phyloP scores from a whole-genome alignment of 2,888 invertebrate genomes.

The Rugalucina vietnamica region DNA sequence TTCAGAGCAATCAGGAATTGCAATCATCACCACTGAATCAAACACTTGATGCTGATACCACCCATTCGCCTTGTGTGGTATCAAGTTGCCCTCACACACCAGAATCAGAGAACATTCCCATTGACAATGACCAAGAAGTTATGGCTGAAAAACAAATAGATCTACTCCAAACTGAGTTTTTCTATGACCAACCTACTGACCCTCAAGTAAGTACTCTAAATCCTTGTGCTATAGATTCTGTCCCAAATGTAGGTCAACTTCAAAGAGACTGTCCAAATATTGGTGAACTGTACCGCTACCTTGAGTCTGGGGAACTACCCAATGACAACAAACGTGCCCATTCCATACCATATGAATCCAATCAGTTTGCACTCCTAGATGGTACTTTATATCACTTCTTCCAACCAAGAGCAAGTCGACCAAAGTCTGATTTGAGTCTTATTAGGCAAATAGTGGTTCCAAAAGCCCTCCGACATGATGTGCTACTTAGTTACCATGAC shows the following conservation, averaged over 20 bases:
- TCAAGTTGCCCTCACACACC: too few species aligned
- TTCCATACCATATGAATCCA: slow-evolving; percentile 9
- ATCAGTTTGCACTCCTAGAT: slow-evolving; percentile 1
- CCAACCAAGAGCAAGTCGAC: slow-evolving; percentile 9
- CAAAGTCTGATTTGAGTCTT: neutral
- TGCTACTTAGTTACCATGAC: slow-evolving; percentile 34
- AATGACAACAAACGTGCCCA: neutral
- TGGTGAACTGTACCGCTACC: slow-evolving; percentile 3
- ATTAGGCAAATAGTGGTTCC: slow-evolving; percentile 36
- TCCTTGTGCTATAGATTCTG: neutral
- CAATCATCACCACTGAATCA: too few species aligned
- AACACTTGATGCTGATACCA: too few species aligned
- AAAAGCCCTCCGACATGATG: slow-evolving; percentile 3
- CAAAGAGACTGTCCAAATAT: slow-evolving; percentile 18
- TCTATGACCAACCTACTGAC: neutral
- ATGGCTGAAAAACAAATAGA: neutral
- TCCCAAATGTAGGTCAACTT: neutral
- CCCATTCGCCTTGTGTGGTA: too few species aligned
- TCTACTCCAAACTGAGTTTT: neutral
- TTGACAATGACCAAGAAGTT: neutral
- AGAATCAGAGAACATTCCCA: too few species aligned
- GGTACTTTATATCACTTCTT: slow-evolving; percentile 32
- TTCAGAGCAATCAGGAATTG: neutral
- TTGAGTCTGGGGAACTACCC: slow-evolving; percentile 9
- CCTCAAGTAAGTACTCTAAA: neutral